Percentiles rank a stretch among this genome's conserved stretches.
Conservation (phyloP, 2,797 vertebrate genomes). For the Ficedula albicollis region DNA sequence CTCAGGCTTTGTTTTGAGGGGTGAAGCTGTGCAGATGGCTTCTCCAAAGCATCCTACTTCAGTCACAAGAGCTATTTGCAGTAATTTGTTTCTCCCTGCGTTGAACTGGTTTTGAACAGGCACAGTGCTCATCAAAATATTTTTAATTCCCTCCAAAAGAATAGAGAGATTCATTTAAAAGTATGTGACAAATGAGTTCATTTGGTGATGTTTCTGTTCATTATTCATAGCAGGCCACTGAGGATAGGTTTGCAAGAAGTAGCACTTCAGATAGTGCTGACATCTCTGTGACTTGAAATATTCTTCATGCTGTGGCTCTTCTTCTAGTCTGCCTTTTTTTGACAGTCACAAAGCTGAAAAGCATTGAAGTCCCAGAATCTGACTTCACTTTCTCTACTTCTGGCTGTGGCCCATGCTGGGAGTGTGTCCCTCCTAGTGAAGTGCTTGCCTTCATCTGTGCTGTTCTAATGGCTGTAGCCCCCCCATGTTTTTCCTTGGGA, state of each 20-base stretch:
- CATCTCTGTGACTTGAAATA: not conserved
- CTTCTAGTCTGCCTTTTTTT: not conserved
- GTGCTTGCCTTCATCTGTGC: not conserved
- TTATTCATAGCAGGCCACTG: not conserved
- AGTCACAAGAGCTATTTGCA: not conserved
- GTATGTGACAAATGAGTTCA: not conserved
- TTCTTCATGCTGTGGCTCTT: not conserved
- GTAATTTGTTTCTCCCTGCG: not conserved
- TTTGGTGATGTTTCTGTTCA: not conserved
- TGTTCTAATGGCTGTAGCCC: not conserved
- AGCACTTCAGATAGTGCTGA: not conserved
- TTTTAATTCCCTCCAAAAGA: not conserved
- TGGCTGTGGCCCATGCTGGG: not conserved
- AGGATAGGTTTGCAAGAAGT: not conserved
- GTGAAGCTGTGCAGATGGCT: not conserved
- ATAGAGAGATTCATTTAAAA: not conserved
- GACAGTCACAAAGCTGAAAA: not conserved
- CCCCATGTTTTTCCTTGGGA: not conserved
- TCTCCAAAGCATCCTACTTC: not conserved
- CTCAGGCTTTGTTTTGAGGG: rapidly evolving
- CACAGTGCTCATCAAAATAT: not conserved
- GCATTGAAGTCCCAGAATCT: not conserved
- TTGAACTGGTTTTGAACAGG: not conserved
- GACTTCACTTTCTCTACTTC: not conserved
- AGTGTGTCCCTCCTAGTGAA: not conserved